Conservation (phyloP, 2,888 invertebrate genomes). For the Hirtodrosophila confusa region DNA sequence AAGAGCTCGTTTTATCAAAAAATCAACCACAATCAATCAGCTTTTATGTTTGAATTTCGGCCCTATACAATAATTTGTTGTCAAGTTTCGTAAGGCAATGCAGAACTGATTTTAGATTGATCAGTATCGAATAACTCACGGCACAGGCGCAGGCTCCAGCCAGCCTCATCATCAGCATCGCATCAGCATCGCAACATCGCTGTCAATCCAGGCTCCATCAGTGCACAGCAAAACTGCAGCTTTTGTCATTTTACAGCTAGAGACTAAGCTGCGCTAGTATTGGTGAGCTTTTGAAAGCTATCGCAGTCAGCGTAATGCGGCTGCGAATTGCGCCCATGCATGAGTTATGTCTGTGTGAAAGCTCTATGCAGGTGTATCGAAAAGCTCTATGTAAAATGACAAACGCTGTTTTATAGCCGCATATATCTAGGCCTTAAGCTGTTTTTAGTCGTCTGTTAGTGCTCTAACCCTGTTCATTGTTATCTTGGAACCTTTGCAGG, state of each 20-base stretch:
- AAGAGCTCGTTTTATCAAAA: neutral
- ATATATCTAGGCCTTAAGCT: conserved; percentile 6
- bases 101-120: conserved; percentile 84
- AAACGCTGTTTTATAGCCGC: conserved; percentile 16
- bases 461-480: conserved; percentile 3
- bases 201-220: neutral
- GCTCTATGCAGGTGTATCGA: neutral
- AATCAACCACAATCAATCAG: conserved; percentile 10
- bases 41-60: conserved; percentile 53
- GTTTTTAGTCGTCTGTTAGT: neutral
- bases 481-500: conserved; percentile 86
- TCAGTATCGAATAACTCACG: conserved; percentile 84
- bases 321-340: neutral
- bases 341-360: conserved; percentile 12
- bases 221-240: neutral
- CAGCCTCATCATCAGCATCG: conserved; percentile 7
- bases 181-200: conserved; percentile 2
- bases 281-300: conserved; percentile 20
- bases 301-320: neutral
- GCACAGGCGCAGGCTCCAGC: conserved; percentile 16
- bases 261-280: conserved; percentile 1
- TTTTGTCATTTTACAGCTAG: conserved; percentile 21
- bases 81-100: conserved; percentile 39
- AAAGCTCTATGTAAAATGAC: conserved; percentile 17
- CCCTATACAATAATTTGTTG: conserved; percentile 36